Percentiles rank a stretch among this genome's conserved stretches.
These are phyloP conservation scores for Pachyrhynchus sulphureomaculatus DNA, from an alignment of 1,140 invertebrate genomes.

Conservation along the genomic window DNA sequence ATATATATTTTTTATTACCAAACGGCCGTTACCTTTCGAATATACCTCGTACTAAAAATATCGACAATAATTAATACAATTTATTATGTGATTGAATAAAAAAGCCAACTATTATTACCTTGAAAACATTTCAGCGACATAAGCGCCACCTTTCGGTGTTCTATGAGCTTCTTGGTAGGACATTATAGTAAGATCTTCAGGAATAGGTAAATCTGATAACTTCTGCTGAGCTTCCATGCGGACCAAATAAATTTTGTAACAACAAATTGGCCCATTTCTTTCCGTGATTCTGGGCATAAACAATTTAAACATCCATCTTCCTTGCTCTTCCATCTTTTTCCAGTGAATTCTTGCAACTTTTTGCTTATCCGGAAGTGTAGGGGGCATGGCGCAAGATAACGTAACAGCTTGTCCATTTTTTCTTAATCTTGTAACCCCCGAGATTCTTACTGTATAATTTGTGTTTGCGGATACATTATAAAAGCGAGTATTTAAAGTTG, in stretches of 20 bases:
- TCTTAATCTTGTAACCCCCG: conserved; percentile 70
- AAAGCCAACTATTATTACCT: too few relatives aligned
- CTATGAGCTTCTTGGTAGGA: conserved; percentile 74
- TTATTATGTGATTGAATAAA: too few relatives aligned
- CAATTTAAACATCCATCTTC: conserved; percentile 69
- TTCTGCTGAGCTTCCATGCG: conserved; percentile 65
- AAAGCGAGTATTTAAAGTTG: conserved; percentile 57
- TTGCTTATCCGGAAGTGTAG: conserved; percentile 67
- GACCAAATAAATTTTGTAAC: conserved; percentile 78
- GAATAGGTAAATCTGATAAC: conserved; percentile 65
- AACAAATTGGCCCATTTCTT: conserved; percentile 84
- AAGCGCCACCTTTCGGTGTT: conserved; percentile 65
- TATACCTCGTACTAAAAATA: too few relatives aligned
- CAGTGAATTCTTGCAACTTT: conserved; percentile 65
- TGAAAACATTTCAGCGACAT: conserved; percentile 80
- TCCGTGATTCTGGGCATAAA: conserved; percentile 74
- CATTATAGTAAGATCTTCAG: conserved; percentile 65
- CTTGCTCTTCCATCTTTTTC: conserved; percentile 68
- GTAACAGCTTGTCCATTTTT: conserved; percentile 64
- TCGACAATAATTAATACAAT: too few relatives aligned
- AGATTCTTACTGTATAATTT: conserved; percentile 72
- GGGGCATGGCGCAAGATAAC: conserved; percentile 65
- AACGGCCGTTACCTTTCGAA: too few relatives aligned
- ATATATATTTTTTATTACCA: too few relatives aligned
- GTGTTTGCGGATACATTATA: conserved; percentile 73